Conservation (phyloP, 2,113 vertebrate genomes). For the Todiramphus saurophagus region DNA sequence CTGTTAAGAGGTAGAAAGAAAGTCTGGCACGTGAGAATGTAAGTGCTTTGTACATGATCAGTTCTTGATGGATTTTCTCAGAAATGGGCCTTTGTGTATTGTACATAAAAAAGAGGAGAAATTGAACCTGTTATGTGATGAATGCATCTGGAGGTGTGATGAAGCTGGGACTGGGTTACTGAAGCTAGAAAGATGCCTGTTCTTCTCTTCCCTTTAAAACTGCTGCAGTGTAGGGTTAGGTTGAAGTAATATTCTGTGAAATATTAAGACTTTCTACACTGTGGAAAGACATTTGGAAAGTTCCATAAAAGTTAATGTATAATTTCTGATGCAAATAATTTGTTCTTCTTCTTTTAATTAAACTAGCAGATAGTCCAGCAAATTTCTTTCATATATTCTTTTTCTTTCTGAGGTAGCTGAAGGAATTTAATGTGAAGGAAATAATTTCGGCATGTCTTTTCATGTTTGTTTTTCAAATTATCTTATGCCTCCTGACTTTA, state of each 20-base stretch:
- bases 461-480: background rate
- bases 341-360: background rate
- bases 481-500: background rate
- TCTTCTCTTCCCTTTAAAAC: background rate
- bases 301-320: background rate
- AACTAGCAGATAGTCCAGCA: background rate
- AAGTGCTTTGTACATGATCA: slow-evolving; percentile 21
- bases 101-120: background rate
- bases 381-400: background rate
- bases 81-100: background rate
- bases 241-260: background rate
- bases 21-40: background rate
- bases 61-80: slow-evolving; percentile 11
- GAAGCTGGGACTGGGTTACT: background rate
- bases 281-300: background rate
- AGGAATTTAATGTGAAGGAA: background rate
- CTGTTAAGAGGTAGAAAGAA: background rate
- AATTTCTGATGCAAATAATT: background rate
- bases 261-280: background rate
- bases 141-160: background rate
- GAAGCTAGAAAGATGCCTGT: background rate
- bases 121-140: background rate
- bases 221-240: background rate
- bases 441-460: background rate
- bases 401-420: background rate